Conservation (phyloP, 2,888 invertebrate species). For the Acanthosepion lycidas region DNA sequence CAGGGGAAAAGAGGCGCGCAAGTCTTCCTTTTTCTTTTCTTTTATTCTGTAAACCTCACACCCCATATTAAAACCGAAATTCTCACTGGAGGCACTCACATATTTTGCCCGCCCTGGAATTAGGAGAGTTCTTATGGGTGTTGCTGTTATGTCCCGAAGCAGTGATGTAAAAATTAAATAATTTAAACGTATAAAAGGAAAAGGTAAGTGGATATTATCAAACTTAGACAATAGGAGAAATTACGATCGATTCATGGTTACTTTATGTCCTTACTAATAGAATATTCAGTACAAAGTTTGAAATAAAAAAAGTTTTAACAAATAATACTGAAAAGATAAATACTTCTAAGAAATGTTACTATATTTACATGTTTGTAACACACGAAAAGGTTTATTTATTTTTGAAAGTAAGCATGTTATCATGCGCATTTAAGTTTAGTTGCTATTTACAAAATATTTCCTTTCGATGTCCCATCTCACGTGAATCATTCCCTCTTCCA, state of each 20-base stretch:
- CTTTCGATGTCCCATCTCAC: too few species aligned
- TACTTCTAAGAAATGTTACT: too few species aligned
- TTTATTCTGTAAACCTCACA: not conserved
- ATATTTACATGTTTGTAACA: too few species aligned
- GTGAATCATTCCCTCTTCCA: too few species aligned
- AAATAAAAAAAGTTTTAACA: too few species aligned
- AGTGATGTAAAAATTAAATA: not conserved
- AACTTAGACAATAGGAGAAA: not conserved
- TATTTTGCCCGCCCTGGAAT: not conserved
- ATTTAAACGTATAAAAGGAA: not conserved
- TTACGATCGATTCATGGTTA: not conserved
- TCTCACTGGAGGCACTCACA: conserved; percentile 1
- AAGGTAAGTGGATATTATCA: not conserved
- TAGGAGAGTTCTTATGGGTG: not conserved
- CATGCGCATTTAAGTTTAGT: too few species aligned
- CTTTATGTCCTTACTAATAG: too few species aligned
- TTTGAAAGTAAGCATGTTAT: too few species aligned
- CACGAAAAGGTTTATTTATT: too few species aligned
- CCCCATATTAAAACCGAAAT: not conserved
- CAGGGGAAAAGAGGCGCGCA: not conserved
- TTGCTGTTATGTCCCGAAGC: not conserved
- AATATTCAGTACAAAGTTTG: not conserved
- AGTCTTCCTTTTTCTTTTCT: not conserved
- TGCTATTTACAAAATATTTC: too few species aligned
- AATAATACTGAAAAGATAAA: too few species aligned